A percentile compares a stretch with the other conserved stretches of the same genome.
phyloP scores from a whole-genome alignment of 2,888 invertebrate species.

The Rhaphigaster nebulosa region DNA sequence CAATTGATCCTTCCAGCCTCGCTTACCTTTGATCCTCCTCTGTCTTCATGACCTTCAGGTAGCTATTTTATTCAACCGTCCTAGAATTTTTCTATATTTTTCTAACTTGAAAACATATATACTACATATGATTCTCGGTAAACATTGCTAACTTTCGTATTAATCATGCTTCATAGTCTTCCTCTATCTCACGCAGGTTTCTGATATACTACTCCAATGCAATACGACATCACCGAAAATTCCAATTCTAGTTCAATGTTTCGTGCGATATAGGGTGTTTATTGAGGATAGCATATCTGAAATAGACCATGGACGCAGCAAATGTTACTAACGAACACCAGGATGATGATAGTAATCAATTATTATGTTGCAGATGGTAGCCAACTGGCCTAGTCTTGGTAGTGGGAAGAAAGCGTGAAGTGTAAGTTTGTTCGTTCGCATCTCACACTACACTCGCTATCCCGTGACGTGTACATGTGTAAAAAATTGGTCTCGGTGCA shows the following conservation, averaged over 20 bases:
- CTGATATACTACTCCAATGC: too few species aligned
- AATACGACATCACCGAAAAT: too few species aligned
- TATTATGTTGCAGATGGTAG: constrained; percentile 22
- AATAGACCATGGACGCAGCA: not conserved
- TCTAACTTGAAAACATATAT: too few species aligned
- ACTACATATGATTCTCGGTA: too few species aligned
- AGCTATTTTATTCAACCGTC: too few species aligned
- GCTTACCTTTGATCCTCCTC: too few species aligned
- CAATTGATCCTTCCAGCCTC: too few species aligned
- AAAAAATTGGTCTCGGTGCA: not conserved
- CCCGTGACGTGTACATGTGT: not conserved
- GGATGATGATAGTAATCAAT: not conserved
- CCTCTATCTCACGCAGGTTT: too few species aligned
- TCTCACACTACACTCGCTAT: not conserved
- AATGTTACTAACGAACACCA: constrained; percentile 2
- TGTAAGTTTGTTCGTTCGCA: not conserved
- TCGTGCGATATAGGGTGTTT: not conserved
- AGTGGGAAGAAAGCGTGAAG: constrained; percentile 38
- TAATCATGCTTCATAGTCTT: too few species aligned
- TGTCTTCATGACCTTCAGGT: too few species aligned
- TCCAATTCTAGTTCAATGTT: not conserved
- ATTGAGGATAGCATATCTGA: not conserved
- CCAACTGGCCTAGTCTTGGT: constrained; percentile 30
- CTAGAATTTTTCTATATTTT: too few species aligned
- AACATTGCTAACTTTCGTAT: too few species aligned